Conservation (phyloP, 2,113 vertebrate genomes). For the Eulacestoma nigropectus region DNA sequence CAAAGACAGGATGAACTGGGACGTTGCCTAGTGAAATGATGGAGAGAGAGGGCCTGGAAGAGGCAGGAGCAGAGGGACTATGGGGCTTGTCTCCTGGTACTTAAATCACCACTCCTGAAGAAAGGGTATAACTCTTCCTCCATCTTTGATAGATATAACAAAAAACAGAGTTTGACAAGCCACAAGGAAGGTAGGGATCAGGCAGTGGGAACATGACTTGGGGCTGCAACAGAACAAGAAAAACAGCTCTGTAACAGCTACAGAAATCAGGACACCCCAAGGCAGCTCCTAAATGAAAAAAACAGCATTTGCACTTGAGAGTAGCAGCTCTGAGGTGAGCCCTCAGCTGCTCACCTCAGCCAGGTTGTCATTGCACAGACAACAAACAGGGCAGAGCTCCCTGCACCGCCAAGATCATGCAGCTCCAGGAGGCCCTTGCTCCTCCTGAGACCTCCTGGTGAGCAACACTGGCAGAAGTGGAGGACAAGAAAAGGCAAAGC, state of each 20-base stretch:
- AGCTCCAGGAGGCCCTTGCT: background rate
- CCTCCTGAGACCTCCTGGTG: background rate
- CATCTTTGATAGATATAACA: background rate
- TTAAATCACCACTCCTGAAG: background rate
- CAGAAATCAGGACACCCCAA: background rate
- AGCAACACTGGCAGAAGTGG: background rate
- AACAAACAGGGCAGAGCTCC: accelerated
- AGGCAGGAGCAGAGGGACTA: background rate
- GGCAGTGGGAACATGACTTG: background rate
- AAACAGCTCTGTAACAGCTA: background rate
- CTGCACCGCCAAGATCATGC: background rate
- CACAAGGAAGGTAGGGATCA: background rate
- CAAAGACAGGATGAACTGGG: background rate
- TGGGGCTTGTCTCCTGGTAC: background rate
- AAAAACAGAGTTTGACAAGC: background rate
- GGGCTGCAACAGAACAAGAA: background rate
- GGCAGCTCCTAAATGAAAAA: background rate
- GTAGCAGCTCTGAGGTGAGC: background rate
- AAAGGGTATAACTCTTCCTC: background rate
- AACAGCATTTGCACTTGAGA: background rate
- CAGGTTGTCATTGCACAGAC: accelerated
- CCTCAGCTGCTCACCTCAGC: background rate
- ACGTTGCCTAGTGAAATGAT: background rate
- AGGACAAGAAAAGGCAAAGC: background rate
- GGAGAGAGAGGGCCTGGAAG: background rate